phyloP scores from a whole-genome alignment of 53 echinoderm and acorn worm genomes.

The Apostichopus leukothele region DNA sequence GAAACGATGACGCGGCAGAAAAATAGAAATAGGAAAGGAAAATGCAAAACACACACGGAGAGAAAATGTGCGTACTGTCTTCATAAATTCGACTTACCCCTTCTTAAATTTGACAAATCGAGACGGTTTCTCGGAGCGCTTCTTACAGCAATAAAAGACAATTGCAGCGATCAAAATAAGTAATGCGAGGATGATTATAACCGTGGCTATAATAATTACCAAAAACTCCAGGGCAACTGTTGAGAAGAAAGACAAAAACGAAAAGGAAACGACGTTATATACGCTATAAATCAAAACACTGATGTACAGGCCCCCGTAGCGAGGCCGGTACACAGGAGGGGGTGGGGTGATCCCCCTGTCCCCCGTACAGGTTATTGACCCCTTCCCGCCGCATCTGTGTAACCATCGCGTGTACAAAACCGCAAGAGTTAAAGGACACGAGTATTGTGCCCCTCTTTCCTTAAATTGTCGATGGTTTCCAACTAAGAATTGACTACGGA shows the following conservation, averaged over 20 bases:
- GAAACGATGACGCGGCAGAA: no score
- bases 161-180: conserved; percentile 4
- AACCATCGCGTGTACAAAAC: no score
- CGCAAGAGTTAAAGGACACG: no score
- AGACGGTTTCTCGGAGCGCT: neutral
- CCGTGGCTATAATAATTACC: conserved; percentile 14
- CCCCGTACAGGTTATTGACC: no score
- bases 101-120: conserved; percentile 39
- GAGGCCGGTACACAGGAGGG: neutral
- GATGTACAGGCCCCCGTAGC: neutral
- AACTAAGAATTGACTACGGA: no score
- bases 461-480: no score
- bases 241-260: neutral
- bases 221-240: conserved; percentile 29
- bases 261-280: neutral
- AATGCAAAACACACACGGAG: no score
- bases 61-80: neutral
- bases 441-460: no score
- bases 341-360: no score
- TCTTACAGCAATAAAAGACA: neutral
- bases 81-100: neutral
- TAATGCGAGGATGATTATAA: neutral
- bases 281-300: neutral
- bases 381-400: no score
- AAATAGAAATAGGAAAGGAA: no score